Base-by-base conservation (phyloP, 2,113 vertebrate genomes). In the Sorex fumeus region DNA sequence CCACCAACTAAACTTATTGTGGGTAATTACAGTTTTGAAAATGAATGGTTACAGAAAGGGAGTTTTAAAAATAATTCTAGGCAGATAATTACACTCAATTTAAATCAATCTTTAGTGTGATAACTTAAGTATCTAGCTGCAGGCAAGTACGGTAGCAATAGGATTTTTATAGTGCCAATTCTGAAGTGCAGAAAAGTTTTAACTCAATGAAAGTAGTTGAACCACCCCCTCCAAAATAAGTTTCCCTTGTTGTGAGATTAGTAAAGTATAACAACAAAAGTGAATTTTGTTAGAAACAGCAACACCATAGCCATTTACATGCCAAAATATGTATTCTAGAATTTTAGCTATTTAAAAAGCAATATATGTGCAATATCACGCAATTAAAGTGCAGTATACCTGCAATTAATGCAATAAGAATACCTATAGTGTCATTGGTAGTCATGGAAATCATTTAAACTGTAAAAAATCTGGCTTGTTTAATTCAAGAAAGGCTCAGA, bases 1-100 rank as follows among this genome's bases (percentile, higher is more conserved):
- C 84, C 84, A 91, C 83, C 80, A 91, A 84, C 77, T 84, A 85
- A 90, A 95, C 72, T 67, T 95, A 93, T 81, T 88, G 79, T 88
- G 72, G 66, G 62, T 95, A 95, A 95, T 91, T 93, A 88, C 72
- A 43, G 70, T 79, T 94, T 95, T 92, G 77, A 92, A 96, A 96
- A 88, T 91, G 92, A 96, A 96, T 93, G 89, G 88, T 83, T 91
- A 93, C 94, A 95, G 67, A 92, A 91, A 53, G 50, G 10, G 43
- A 80, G 32, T 70, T 87, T 85, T 90, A 18, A 84, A 92, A 76
- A 19, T 66, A 30, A 93, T 57, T 89, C 74, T 57, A 80, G 96
- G 85, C 91, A 90, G 67, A 91, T 96, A 97, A 98, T 97, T 96
- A 96, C 74, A 93, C 94, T 95, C 77, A 95, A 96, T 95, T 96